Evolutionary conservation across 2,888 invertebrate genomes (phyloP), one percentile per base, ranked within the genome.

Genomic region (Diadegma fenestrale): DNA sequence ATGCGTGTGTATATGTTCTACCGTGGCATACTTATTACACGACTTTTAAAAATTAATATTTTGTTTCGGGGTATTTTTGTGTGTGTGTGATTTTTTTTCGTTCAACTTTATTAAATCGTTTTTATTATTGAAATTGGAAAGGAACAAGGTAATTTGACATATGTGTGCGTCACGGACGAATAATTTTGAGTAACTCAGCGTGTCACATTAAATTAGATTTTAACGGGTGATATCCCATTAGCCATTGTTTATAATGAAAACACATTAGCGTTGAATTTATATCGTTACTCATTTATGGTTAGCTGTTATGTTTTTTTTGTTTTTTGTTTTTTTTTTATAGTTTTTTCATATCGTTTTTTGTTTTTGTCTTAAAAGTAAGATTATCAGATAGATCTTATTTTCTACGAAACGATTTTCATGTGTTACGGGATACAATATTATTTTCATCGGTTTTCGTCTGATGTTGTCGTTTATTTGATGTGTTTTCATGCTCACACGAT

Each of bases 341-440:
- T n/a, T n/a, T n/a, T n/a, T n/a, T n/a, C n/a, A n/a, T n/a, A n/a
- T 87, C 72, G 84, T 88, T 86, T 86, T 87, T 80, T 72, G 26
- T 26, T 83, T 58, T 75, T 64, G 33, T 45, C 22, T 77, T 72
- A 86, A 75, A 79, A 54, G 58, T 86, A 86, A 78, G 84, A 86
- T 84, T 85, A 86, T 87, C 89, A 37, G 86, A 89, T 92, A 92
- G 92, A 90, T 91, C 92, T 93, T 93, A 93, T 92, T 92, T 91
- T 90, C 93, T 93, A 93, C 93, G 92, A 93, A 92, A 93, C 92
- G 93, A 91, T 19, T 43, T 92, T 92, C 91, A 92, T 92, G 90
- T 91, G 91, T 91, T 89, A 89, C 91, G 91, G 93, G 92, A 92
- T 92, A 93, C 92, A 92, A 92, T 85, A 58, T 79, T 75, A 77